Percentiles rank a stretch among this genome's conserved stretches.
phyloP scores from a whole-genome alignment of 2,797 vertebrate genomes.

The Benthosema pterotum region DNA sequence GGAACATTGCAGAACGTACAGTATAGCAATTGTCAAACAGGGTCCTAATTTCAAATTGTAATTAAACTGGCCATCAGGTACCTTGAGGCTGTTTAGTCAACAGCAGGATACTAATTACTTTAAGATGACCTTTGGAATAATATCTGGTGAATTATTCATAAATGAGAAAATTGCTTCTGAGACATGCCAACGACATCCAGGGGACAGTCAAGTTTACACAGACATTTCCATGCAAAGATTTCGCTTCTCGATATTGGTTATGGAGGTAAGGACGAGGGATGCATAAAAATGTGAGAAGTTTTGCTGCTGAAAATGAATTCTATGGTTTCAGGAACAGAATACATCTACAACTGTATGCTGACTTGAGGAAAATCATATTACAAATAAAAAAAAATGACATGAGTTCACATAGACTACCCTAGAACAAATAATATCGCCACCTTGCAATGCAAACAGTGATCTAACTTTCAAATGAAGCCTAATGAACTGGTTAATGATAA shows the following conservation, averaged over 20 bases:
- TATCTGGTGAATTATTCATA: slow-evolving; percentile 89
- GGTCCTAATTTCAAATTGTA: slow-evolving; percentile 87
- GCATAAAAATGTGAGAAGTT: slow-evolving; percentile 38
- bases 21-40: slow-evolving; percentile 85
- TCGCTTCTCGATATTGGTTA: slow-evolving; percentile 29
- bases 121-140: slow-evolving; percentile 89
- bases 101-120: slow-evolving; percentile 88
- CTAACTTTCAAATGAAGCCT: slow-evolving; percentile 28
- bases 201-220: slow-evolving; percentile 59
- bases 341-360: slow-evolving; percentile 21
- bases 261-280: slow-evolving; percentile 61
- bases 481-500: background rate
- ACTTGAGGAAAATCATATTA: slow-evolving; percentile 19
- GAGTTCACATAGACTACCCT: slow-evolving; percentile 27
- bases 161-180: slow-evolving; percentile 81
- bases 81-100: slow-evolving; percentile 88
- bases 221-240: slow-evolving; percentile 54
- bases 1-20: slow-evolving; percentile 81
- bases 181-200: slow-evolving; percentile 74
- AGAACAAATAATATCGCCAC: slow-evolving; percentile 30
- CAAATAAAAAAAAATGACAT: slow-evolving; percentile 29
- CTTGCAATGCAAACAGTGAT: slow-evolving; percentile 21
- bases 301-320: slow-evolving; percentile 19
- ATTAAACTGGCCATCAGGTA: slow-evolving; percentile 88
- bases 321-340: no score